These are phyloP conservation scores for Meloidogyne hapla DNA, from an alignment of 1,140 invertebrate genomes.

Conservation along the genomic window DNA sequence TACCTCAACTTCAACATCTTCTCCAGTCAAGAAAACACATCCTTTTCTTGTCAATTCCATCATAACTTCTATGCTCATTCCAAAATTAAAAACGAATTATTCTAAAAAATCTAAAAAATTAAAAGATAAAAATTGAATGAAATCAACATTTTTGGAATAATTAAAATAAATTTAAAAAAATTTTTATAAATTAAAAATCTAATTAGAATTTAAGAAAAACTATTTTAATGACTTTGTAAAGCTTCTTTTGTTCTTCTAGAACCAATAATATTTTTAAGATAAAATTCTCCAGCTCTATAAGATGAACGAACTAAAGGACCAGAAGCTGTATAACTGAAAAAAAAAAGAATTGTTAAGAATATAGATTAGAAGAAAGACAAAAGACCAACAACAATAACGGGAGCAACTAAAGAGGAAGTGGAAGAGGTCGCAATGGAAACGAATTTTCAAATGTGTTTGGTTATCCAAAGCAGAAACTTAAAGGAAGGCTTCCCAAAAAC, in stretches of 20 bases:
- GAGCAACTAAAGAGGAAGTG: too few relatives aligned
- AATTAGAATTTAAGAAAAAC: neutral
- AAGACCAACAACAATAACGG: too few relatives aligned
- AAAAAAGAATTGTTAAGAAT: neutral
- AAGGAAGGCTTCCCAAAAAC: too few relatives aligned
- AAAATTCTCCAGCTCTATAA: conserved; percentile 84
- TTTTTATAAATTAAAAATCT: conserved; percentile 7
- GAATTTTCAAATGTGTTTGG: too few relatives aligned
- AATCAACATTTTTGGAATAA: neutral
- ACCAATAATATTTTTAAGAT: conserved; percentile 55
- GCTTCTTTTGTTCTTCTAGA: neutral
- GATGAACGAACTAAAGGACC: conserved; percentile 93
- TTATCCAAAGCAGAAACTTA: too few relatives aligned
- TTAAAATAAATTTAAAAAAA: neutral
- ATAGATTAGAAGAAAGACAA: too few relatives aligned
- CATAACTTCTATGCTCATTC: conserved; percentile 42
- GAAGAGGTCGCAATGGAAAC: too few relatives aligned
- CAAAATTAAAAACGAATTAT: neutral
- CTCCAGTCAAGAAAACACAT: conserved; percentile 42
- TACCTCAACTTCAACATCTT: conserved; percentile 38
- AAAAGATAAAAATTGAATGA: neutral
- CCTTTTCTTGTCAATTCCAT: conserved; percentile 33
- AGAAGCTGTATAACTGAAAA: conserved; percentile 80
- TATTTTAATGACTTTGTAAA: conserved; percentile 32
- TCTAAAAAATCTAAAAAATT: neutral